These are phyloP conservation scores for Drosophila hawaiiensis DNA, from an alignment of 2,888 invertebrate species.

Conservation along the genomic window DNA sequence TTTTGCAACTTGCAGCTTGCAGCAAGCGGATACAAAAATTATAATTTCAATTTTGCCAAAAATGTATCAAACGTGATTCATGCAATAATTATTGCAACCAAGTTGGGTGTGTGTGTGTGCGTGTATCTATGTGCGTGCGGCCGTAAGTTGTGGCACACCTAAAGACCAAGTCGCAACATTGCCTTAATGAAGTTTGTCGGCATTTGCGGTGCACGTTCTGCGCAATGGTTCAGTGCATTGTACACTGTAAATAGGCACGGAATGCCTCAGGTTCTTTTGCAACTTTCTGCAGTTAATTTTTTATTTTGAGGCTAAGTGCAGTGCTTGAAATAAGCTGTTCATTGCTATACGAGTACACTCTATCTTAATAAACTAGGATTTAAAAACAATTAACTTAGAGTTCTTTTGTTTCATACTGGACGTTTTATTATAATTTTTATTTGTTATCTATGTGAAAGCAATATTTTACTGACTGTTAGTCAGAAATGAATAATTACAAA, in stretches of 20 bases:
- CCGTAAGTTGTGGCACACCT: slow-evolving; percentile 69
- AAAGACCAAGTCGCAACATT: slow-evolving; percentile 57
- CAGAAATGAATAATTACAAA: background rate
- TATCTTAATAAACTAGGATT: background rate
- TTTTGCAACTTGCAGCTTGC: background rate
- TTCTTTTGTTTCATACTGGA: background rate
- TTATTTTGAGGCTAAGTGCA: slow-evolving; percentile 49
- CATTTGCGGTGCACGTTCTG: slow-evolving; percentile 61
- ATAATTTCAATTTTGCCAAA: slow-evolving; percentile 84
- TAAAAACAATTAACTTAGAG: background rate
- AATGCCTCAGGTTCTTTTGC: slow-evolving; percentile 26
- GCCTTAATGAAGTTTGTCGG: slow-evolving; percentile 66
- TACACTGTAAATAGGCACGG: slow-evolving; percentile 52
- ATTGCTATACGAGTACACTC: slow-evolving; percentile 22
- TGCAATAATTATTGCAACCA: slow-evolving; percentile 82
- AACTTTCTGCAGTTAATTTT: slow-evolving; percentile 39
- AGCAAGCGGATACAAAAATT: slow-evolving; percentile 75
- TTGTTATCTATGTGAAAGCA: background rate
- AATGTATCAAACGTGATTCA: slow-evolving; percentile 85
- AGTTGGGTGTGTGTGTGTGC: slow-evolving; percentile 29
- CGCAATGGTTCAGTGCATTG: slow-evolving; percentile 1
- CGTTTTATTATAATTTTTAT: background rate
- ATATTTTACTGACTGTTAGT: background rate
- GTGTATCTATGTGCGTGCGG: slow-evolving; percentile 30
- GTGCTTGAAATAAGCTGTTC: slow-evolving; percentile 39